Evolutionary conservation across 2,797 vertebrate genomes (phyloP), one percentile per base, ranked within the genome.

Genomic region (Peromyscus nudipes): DNA sequence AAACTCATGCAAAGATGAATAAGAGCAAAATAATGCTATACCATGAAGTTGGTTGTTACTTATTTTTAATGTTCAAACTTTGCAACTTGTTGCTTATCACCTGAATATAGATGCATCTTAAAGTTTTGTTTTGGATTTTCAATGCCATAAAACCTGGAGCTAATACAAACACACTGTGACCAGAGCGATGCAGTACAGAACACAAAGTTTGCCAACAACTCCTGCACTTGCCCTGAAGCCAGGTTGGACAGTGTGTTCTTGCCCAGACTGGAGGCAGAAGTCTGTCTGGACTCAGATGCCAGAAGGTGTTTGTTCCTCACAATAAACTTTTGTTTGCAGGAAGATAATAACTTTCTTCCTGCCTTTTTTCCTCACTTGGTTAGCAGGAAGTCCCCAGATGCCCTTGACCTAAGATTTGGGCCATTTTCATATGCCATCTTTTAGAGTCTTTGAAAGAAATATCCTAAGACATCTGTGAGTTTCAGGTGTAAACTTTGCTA

Each of bases 1-100:
- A 97, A 95, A 73, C 23, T 92, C 86, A 92, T 93, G 60, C 89
- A 96, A 96, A 83, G 69, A 80, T 96, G 71, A 92, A 94, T 67
- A 95, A 76, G 67, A 90, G 3, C 88, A 88, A 85, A 95, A 91
- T 60, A 95, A 75, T 82, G 85, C 23, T 34, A 17, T 86, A 25
- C 79, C 55, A 71, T 85, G 31, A 37, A 76, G 46, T 49, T 67
- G 49, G 14, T 52, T 64, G 73, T 67, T 76, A 34, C 83, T 83
- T 80, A 85, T 81, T 81, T 80, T 85, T 37, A 75, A 79, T 88
- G 11, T 65, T 96, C 25, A 76, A 25, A 81, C 16, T 96, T 91
- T 95, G 8, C 11, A 60, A 37, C 43, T 91, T 92, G 31, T 81
- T 86, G 73, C 25, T 82, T 34, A 29, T 95, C 25, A 0, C 29